These are phyloP conservation scores for Speoplatyrhinus poulsoni DNA, from an alignment of 2,113 vertebrate genomes.

Conservation along the genomic window DNA sequence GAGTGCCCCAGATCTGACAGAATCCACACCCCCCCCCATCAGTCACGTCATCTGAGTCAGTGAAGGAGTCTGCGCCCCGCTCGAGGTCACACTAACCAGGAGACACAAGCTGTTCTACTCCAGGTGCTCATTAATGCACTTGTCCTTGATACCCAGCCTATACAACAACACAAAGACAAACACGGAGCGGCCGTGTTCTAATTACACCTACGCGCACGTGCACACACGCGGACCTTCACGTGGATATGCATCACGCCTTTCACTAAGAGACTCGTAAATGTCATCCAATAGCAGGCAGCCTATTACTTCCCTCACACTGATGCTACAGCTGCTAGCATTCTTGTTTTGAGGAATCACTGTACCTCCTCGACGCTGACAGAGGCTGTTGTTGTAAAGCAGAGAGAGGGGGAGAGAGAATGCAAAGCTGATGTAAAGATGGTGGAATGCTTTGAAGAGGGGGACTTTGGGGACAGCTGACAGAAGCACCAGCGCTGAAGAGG, in stretches of 20 bases:
- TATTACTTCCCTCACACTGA: conserved; percentile 37
- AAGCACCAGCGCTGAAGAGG: conserved; percentile 28
- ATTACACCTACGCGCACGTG: conserved; percentile 60
- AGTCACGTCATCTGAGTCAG: conserved; percentile 75
- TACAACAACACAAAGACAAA: conserved; percentile 75
- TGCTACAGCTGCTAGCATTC: conserved; percentile 17
- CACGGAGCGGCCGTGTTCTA: conserved; percentile 69
- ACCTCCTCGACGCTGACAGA: conserved; percentile 10
- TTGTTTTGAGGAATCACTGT: conserved; percentile 8
- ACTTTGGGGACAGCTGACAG: conserved; percentile 59
- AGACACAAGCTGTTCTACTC: conserved; percentile 83
- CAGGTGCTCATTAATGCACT: conserved; percentile 81
- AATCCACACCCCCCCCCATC: conserved; percentile 73
- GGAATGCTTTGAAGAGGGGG: conserved; percentile 60
- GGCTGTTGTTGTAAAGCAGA: conserved; percentile 28
- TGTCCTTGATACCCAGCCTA: conserved; percentile 76
- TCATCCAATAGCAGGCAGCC: conserved; percentile 59
- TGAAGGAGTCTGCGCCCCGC: conserved; percentile 70
- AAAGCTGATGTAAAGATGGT: conserved; percentile 41
- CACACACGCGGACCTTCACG: conserved; percentile 29
- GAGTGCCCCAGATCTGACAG: conserved; percentile 92
- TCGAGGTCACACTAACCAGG: conserved; percentile 77
- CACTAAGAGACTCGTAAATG: conserved; percentile 68
- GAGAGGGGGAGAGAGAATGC: conserved; percentile 30
- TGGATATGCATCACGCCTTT: conserved; percentile 53